These are phyloP conservation scores for Pollachius pollachius DNA, from an alignment of 2,113 vertebrate genomes.

Conservation along the genomic window DNA sequence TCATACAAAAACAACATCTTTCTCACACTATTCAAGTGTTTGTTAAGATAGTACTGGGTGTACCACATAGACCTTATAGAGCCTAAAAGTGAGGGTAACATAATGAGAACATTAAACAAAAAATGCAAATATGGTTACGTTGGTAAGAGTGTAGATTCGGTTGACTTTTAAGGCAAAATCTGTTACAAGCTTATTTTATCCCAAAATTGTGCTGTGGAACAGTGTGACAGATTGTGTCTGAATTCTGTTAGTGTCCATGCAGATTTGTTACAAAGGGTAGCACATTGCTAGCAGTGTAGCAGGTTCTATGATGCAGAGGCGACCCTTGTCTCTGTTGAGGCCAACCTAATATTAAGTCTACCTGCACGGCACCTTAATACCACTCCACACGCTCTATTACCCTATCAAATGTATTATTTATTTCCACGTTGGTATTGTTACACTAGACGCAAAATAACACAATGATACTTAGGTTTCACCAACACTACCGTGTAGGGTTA, in stretches of 20 bases:
- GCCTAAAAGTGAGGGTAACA: neutral
- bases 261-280: neutral
- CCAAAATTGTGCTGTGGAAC: neutral
- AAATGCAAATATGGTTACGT: neutral
- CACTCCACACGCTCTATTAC: neutral
- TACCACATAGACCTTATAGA: neutral
- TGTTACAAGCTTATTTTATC: neutral
- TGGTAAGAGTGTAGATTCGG: neutral
- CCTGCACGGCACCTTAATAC: neutral
- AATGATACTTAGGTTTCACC: too few relatives aligned
- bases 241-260: neutral
- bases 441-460: too few relatives aligned
- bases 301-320: slow-evolving; percentile 50
- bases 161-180: neutral
- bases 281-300: too few relatives aligned
- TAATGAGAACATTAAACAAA: too few relatives aligned
- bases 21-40: neutral
- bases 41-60: neutral
- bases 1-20: neutral
- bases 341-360: slow-evolving; percentile 4
- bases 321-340: slow-evolving; percentile 39
- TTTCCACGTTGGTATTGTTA: neutral
- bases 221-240: neutral
- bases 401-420: slow-evolving; percentile 1
- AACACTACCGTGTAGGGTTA: too few relatives aligned